phyloP scores from a whole-genome alignment of 2,113 vertebrate genomes.

The Marcusenius ussheri region DNA sequence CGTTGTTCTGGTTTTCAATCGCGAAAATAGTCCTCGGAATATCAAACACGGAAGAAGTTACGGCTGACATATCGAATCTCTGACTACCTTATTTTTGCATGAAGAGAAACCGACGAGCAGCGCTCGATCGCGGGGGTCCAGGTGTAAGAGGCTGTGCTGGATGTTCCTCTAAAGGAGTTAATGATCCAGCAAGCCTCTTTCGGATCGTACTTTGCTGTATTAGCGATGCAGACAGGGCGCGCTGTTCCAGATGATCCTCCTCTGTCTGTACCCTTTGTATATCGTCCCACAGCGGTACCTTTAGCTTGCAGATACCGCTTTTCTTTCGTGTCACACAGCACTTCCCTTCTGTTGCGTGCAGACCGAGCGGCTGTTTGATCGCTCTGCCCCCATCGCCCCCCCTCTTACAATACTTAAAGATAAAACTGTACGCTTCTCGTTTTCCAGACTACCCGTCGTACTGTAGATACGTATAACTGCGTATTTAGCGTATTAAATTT shows the following conservation, averaged over 20 bases:
- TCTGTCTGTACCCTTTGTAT: background rate
- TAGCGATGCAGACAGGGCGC: constrained; percentile 13
- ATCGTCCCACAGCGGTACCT: background rate
- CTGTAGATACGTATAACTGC: background rate
- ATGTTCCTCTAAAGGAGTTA: background rate
- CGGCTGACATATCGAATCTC: constrained; percentile 52
- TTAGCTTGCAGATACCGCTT: background rate
- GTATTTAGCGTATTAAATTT: background rate
- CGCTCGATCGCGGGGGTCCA: background rate
- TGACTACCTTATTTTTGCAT: constrained; percentile 9
- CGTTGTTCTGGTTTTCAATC: constrained; percentile 30
- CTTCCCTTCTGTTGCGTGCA: background rate
- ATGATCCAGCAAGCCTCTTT: constrained; percentile 16
- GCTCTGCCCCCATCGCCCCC: background rate
- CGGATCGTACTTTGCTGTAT: background rate
- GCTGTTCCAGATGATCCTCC: constrained; percentile 3
- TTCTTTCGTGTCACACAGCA: background rate
- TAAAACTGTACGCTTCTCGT: background rate
- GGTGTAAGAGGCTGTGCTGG: constrained; percentile 2
- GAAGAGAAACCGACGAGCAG: background rate
- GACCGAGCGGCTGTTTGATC: background rate
- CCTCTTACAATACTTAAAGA: background rate
- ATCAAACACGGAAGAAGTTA: constrained; percentile 52
- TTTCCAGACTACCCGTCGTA: background rate
- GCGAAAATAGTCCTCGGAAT: constrained; percentile 40